phyloP scores from a whole-genome alignment of 2,888 invertebrate species.

The Poecilus cupreus region DNA sequence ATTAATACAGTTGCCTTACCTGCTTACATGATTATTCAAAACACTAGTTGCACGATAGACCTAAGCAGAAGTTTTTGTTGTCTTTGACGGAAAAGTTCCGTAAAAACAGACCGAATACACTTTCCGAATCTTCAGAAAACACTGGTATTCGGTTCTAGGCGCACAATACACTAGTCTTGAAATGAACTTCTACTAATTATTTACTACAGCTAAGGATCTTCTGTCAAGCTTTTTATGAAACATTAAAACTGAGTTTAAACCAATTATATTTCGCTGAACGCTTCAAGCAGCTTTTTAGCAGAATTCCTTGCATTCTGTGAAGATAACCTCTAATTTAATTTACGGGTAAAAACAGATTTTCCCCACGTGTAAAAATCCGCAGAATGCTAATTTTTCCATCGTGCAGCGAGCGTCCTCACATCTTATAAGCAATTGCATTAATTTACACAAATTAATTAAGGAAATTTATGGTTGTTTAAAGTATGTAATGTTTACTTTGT shows the following conservation, averaged over 20 bases:
- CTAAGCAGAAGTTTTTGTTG: no score
- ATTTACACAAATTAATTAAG: constrained; percentile 27
- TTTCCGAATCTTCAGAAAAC: no score
- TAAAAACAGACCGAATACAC: no score
- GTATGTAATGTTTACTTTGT: constrained; percentile 8
- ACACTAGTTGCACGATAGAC: no score
- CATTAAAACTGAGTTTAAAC: neutral
- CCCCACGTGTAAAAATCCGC: neutral
- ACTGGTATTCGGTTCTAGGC: no score
- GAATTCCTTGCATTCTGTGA: neutral
- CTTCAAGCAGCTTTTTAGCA: neutral
- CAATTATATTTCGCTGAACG: neutral
- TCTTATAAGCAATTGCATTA: neutral
- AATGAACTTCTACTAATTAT: no score
- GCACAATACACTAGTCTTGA: no score
- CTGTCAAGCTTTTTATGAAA: neutral
- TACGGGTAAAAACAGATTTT: neutral
- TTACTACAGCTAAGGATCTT: no score
- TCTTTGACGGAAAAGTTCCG: no score
- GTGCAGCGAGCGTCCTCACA: neutral
- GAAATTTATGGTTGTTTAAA: neutral
- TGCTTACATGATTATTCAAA: no score
- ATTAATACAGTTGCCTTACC: no score
- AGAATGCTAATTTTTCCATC: neutral
- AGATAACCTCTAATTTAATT: neutral